Base-by-base conservation (phyloP, 2,888 invertebrate genomes). In the Coenonympha arcania region DNA sequence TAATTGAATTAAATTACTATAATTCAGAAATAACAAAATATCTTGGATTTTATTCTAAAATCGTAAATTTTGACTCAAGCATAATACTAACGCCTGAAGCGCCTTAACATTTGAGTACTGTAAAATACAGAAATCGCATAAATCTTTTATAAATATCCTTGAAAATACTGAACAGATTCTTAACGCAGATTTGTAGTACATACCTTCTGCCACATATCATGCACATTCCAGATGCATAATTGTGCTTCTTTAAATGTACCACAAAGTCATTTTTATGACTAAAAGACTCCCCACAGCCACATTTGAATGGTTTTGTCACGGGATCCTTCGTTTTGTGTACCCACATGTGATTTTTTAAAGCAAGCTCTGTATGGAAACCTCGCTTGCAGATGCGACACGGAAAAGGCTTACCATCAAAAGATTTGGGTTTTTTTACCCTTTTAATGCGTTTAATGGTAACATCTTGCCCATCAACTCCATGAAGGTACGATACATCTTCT, bases 171-270 rank as follows among this genome's bases (percentile, higher is more conserved):
- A n/a, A 24, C 6, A 24, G 9, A 4, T 2, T 6, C 24, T 24
- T 6, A 24, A 2, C 2, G 9, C 9, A 2, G 9, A 24, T 8
- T 9, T 4, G 15, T 11, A 39, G 43, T 60, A 87, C 90, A 88
- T 75, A 91, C 92, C 89, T 85, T 81, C 91, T 80, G 54, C 90
- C 90, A 74, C 91, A 92, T 59, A 90, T 83, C 65, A 89, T 88
- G 64, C 91, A 91, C 68, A 89, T 86, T 56, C 90, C 90, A 66
- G 87, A 88, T 52, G 88, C 87, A 64, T n/a, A n/a, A n/a, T 88
- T 83, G 68, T 90, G 91, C 19, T 88, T 86, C 68, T 90, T 90
- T 55, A 91, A 71, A 73, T 92, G 91, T 42, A 87, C 81, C 66
- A 91, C 88, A 37, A 91, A 76, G 66, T 90, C 89, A 56, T 86